These are phyloP conservation scores for Aphaenogaster ashmeadi DNA, from an alignment of 1,140 invertebrate genomes.

Conservation along the genomic window DNA sequence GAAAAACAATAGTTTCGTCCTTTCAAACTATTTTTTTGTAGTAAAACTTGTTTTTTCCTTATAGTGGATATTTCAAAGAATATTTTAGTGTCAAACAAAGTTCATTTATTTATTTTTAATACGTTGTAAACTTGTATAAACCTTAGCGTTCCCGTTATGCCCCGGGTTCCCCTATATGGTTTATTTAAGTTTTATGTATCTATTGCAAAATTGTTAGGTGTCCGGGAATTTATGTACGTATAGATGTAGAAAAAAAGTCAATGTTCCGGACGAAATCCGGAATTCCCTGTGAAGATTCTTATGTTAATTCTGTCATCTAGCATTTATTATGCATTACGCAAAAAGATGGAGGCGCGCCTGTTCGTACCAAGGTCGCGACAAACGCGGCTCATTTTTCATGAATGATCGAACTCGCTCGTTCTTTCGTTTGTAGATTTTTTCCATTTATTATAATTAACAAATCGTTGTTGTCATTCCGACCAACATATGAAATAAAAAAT, in stretches of 20 bases:
- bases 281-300: slow-evolving; percentile 41
- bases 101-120: no score
- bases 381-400: not conserved
- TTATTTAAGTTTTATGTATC: no score
- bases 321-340: slow-evolving; percentile 50
- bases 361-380: not conserved
- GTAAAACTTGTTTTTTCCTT: no score
- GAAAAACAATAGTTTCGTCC: no score
- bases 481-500: not conserved
- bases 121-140: no score
- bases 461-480: not conserved
- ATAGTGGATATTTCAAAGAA: no score
- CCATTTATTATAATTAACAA: not conserved
- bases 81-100: no score
- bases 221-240: no score
- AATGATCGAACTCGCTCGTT: not conserved
- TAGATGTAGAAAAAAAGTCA: slow-evolving; percentile 15
- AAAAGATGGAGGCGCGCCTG: not conserved
- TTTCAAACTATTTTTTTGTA: no score
- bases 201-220: no score
- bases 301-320: slow-evolving; percentile 38
- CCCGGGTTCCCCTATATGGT: no score
- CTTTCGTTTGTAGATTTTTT: not conserved
- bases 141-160: no score
- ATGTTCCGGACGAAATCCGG: slow-evolving; percentile 25